These are phyloP conservation scores for Papilio dardanus DNA, from an alignment of 1,140 invertebrate genomes.

Conservation along the genomic window DNA sequence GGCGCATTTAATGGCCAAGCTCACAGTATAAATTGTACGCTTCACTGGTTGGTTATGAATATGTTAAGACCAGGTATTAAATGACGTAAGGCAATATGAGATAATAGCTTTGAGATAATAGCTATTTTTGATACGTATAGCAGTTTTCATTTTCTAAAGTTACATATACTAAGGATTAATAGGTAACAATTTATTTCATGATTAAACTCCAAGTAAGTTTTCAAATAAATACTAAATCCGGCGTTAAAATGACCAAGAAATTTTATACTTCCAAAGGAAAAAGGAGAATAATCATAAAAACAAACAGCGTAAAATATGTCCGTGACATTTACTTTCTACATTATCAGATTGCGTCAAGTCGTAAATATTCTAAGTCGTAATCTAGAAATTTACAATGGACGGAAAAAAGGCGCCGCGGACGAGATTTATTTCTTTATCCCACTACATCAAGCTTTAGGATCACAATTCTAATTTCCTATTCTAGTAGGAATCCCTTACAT, in stretches of 20 bases:
- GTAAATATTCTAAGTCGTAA: constrained; percentile 24
- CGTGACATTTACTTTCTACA: not conserved
- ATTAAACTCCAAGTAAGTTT: not conserved
- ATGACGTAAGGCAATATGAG: not conserved
- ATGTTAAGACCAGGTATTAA: not conserved
- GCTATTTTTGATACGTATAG: too few species aligned
- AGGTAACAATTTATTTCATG: too few species aligned
- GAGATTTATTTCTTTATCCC: constrained; percentile 20
- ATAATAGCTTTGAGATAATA: too few species aligned
- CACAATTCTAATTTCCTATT: constrained; percentile 17
- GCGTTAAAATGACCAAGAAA: not conserved
- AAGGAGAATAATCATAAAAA: not conserved
- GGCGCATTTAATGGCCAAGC: not conserved
- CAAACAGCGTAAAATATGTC: not conserved
- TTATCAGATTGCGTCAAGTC: constrained; percentile 21
- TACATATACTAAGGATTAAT: too few species aligned
- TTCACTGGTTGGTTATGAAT: not conserved
- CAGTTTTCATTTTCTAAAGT: too few species aligned
- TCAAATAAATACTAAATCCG: not conserved
- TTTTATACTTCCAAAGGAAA: not conserved
- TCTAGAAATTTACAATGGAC: constrained; percentile 10
- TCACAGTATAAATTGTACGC: not conserved
- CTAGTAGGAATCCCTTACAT: not conserved
- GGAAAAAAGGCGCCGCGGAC: constrained; percentile 5
- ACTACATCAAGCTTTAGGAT: constrained; percentile 26